Conservation (phyloP, 2,888 invertebrate genomes). For the Chrysolina americana region DNA sequence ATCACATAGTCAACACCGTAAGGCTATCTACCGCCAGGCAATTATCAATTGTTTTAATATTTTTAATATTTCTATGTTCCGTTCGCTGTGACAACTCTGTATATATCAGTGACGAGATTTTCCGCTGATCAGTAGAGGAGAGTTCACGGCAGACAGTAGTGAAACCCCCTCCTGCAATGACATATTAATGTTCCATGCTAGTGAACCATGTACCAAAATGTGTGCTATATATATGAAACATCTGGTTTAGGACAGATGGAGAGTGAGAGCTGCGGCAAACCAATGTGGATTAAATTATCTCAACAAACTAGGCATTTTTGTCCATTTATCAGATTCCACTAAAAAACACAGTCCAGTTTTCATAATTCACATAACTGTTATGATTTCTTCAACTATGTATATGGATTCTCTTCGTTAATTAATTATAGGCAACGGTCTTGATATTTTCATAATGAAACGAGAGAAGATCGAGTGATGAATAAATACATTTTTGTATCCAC, state of each 20-base stretch:
- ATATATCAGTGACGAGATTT: too few species aligned
- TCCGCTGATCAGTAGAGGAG: too few species aligned
- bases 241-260: neutral
- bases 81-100: too few species aligned
- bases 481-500: conserved; percentile 34
- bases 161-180: too few species aligned
- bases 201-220: neutral
- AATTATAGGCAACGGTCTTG: neutral
- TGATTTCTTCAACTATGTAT: neutral
- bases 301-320: neutral
- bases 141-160: too few species aligned
- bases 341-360: neutral
- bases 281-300: neutral
- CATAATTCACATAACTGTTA: conserved; percentile 24
- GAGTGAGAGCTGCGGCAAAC: neutral
- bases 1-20: too few species aligned
- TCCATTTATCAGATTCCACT: neutral
- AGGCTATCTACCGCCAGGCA: too few species aligned
- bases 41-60: too few species aligned
- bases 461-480: conserved; percentile 31
- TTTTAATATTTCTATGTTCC: too few species aligned
- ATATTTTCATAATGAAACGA: conserved; percentile 16
- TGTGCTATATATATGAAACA: neutral
- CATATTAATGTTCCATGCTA: neutral
- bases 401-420: neutral